phyloP scores from a whole-genome alignment of 2,888 invertebrate genomes.

The Punctoribates punctum region DNA sequence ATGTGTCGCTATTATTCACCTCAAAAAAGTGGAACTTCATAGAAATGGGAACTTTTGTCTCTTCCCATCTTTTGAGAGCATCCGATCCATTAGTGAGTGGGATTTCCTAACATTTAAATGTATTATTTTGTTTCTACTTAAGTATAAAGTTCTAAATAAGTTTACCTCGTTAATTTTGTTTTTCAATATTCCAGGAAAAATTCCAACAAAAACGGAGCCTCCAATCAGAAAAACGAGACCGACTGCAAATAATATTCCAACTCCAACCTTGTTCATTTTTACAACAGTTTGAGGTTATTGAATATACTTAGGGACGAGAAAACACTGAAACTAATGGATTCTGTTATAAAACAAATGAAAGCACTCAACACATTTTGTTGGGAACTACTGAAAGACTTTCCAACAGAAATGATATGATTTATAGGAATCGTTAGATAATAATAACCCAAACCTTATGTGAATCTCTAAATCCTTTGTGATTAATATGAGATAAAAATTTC shows the following conservation, averaged over 20 bases:
- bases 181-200: conserved; percentile 21
- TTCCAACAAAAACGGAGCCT: background rate
- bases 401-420: too few species aligned
- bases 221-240: background rate
- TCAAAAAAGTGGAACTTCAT: conserved; percentile 32
- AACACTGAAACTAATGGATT: too few species aligned
- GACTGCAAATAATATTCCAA: background rate
- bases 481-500: too few species aligned
- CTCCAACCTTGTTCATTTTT: background rate
- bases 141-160: background rate
- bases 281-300: too few species aligned
- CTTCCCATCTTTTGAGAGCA: conserved; percentile 21
- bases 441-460: too few species aligned
- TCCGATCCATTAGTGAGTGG: background rate
- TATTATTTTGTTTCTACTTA: background rate
- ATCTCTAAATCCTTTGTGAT: too few species aligned
- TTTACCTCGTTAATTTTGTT: conserved; percentile 15
- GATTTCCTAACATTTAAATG: conserved; percentile 22
- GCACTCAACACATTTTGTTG: too few species aligned
- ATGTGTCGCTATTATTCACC: conserved; percentile 1
- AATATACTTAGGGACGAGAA: too few species aligned
- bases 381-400: too few species aligned
- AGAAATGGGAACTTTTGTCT: conserved; percentile 11
- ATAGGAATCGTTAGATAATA: too few species aligned
- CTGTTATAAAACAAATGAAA: too few species aligned